Evolutionary conservation across 2,113 vertebrate genomes (phyloP), one percentile per base, ranked within the genome.

Genomic region (Forbesichthys agassizii): DNA sequence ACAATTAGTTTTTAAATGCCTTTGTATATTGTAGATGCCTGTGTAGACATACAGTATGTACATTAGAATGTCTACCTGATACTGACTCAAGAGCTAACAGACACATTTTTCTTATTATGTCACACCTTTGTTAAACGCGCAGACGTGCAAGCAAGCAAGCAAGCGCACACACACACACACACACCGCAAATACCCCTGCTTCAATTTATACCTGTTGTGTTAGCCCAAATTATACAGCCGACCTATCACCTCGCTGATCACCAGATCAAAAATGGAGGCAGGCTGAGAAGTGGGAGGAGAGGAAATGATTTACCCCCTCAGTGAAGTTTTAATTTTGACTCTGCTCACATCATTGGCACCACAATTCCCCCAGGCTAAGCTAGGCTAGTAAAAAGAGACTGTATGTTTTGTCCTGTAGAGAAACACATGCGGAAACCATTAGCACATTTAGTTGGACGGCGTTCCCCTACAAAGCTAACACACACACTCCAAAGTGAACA

Each of bases 381-480:
- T 64, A 79, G 58, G 68, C 75, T 69, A 70, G 64, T 77, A 64
- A 87, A 85, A 86, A 74, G 60, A 75, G 59, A 82, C 64, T 61
- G 67, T 78, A 52, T 33, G 60, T 84, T 74, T 80, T 72, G 70
- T 68, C 69, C 73, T 67, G 61, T 75, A 70, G 59, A 47, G n/a
- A 55, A 78, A 57, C 74, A 83, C 84, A 89, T 78, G 18, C 72
- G 81, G 84, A 85, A 82, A 11, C 33, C 68, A 85, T 87, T 81
- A 87, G 18, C 62, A 61, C 61, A 61, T 74, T 58, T 55, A 61
- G 54, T 46, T 48, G 61, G 59, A 68, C 53, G 59, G 53, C 57
- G 64, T 75, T 74, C 53, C 67, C 33, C 65, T 74, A 59, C 72
- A 68, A 70, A 54, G 59, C 61, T 1, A 42, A 51, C 9, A 27